Percentiles rank a stretch among this genome's conserved stretches.
These are phyloP conservation scores for Andrena trimmerana DNA, from an alignment of 2,888 invertebrate species.

Conservation along the genomic window DNA sequence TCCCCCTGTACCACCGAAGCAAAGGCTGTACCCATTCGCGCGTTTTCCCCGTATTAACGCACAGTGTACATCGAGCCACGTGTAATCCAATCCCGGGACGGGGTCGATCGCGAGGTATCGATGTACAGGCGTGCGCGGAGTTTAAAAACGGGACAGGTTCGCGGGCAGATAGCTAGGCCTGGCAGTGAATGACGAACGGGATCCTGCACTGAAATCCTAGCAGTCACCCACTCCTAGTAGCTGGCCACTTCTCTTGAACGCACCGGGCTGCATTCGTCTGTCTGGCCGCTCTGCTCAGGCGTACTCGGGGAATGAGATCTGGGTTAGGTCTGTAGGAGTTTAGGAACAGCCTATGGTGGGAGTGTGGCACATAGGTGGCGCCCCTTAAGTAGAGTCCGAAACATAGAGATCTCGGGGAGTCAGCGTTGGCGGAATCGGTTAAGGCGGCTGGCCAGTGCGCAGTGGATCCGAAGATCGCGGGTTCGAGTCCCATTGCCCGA, in stretches of 20 bases:
- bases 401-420: no score
- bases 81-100: constrained; percentile 78
- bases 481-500: no score
- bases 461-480: no score
- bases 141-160: constrained; percentile 78
- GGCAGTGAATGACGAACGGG: constrained; percentile 69
- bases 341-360: no score
- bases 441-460: no score
- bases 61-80: constrained; percentile 72
- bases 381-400: no score
- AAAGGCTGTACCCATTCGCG: constrained; percentile 62
- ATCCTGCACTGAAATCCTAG: constrained; percentile 71
- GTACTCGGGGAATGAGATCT: not conserved
- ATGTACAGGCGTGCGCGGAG: constrained; percentile 74
- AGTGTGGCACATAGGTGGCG: no score
- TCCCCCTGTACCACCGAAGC: constrained; percentile 28
- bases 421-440: no score
- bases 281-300: not conserved
- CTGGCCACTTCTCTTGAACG: constrained; percentile 40
- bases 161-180: constrained; percentile 53
- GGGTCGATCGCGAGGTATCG: constrained; percentile 77
- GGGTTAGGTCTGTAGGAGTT: no score
- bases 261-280: not conserved
- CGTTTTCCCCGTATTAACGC: constrained; percentile 76
- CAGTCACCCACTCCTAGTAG: constrained; percentile 40